Percentiles rank a stretch among this genome's conserved stretches.
These are phyloP conservation scores for Pollenia labialis DNA, from an alignment of 2,888 invertebrate species.

Conservation along the genomic window DNA sequence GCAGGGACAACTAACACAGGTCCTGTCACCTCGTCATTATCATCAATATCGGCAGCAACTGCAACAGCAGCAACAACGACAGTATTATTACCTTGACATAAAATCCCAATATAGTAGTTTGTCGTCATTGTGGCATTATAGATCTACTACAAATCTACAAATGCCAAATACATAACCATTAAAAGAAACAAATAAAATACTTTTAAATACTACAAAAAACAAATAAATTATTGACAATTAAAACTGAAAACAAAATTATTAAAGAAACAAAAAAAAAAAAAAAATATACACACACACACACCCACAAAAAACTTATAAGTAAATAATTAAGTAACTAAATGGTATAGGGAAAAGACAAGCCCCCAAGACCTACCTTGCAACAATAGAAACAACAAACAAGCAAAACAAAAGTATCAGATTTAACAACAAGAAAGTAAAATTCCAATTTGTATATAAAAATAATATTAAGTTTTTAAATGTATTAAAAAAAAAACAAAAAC, in stretches of 20 bases:
- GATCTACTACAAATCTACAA: slow-evolving; percentile 56
- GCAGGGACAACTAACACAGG: slow-evolving; percentile 2
- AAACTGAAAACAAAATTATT: slow-evolving; percentile 14
- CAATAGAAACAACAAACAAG: neutral
- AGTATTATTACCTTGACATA: slow-evolving; percentile 55
- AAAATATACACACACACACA: slow-evolving; percentile 26
- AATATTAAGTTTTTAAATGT: slow-evolving; percentile 67
- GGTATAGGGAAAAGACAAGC: neutral
- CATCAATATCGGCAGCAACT: slow-evolving; percentile 24
- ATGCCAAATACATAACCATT: slow-evolving; percentile 74
- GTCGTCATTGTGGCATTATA: slow-evolving; percentile 49
- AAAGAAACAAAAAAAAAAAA: slow-evolving; percentile 6
- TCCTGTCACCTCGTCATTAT: slow-evolving; percentile 19
- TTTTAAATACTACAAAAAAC: slow-evolving; percentile 55
- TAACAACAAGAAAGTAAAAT: slow-evolving; percentile 9
- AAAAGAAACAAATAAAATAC: slow-evolving; percentile 40
- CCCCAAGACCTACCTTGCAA: neutral
- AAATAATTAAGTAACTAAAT: neutral
- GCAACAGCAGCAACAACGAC: slow-evolving; percentile 36
- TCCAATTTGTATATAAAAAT: slow-evolving; percentile 55
- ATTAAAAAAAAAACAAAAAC: slow-evolving; percentile 23
- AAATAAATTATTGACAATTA: slow-evolving; percentile 39
- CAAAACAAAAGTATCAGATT: neutral
- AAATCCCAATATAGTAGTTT: slow-evolving; percentile 61
- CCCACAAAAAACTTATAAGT: slow-evolving; percentile 13